Conservation (phyloP, 2,113 vertebrate species). For the Salvator merianae region DNA sequence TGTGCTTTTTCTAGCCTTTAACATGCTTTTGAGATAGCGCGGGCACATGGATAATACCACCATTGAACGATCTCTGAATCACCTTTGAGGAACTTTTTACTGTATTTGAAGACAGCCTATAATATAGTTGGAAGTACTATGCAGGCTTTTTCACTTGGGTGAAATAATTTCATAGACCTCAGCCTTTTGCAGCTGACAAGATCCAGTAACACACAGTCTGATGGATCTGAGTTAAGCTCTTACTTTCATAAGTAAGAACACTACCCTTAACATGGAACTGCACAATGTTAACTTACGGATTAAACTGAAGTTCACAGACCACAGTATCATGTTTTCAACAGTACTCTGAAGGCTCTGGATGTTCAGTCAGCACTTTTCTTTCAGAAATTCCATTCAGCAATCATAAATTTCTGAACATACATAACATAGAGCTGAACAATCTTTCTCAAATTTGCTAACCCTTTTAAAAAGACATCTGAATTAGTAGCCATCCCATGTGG, state of each 20-base stretch:
- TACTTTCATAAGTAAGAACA: not conserved
- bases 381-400: too few relatives aligned
- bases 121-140: too few relatives aligned
- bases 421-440: not conserved
- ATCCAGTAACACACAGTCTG: not conserved
- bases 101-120: too few relatives aligned
- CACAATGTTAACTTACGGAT: not conserved
- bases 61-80: too few relatives aligned
- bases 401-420: not conserved
- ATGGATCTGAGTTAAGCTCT: not conserved
- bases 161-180: not conserved
- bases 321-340: not conserved
- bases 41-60: too few relatives aligned
- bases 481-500: not conserved
- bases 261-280: not conserved
- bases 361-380: not conserved
- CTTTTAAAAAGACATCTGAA: not conserved
- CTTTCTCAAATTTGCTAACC: not conserved
- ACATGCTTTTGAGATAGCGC: too few relatives aligned
- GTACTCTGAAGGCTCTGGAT: not conserved
- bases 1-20: too few relatives aligned
- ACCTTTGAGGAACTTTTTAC: too few relatives aligned
- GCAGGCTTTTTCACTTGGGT: not conserved
- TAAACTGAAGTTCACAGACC: not conserved
- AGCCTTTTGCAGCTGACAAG: not conserved